Conservation (phyloP, 1,140 invertebrate species). For the Calycopis cecrops region DNA sequence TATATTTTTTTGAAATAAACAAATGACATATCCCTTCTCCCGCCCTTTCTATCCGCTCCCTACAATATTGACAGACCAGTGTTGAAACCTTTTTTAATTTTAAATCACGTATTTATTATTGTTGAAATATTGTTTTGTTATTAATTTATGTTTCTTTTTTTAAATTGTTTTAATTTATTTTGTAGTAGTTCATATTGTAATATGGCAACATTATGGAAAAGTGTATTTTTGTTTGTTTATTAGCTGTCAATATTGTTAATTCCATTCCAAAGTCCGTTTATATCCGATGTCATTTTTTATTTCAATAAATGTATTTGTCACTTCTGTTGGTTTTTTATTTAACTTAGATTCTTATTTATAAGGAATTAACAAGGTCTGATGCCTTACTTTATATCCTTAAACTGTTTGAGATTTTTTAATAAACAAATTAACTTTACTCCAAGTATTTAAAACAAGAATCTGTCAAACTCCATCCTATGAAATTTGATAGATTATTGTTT, state of each 20-base stretch:
- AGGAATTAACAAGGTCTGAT: too few relatives aligned
- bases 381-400: too few relatives aligned
- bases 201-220: slow-evolving; percentile 19
- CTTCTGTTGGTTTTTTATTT: slow-evolving; percentile 45
- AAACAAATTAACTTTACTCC: too few relatives aligned
- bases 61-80: slow-evolving; percentile 73
- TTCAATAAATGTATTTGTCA: slow-evolving; percentile 71
- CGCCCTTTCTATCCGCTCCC: slow-evolving; percentile 23
- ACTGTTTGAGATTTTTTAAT: too few relatives aligned
- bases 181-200: slow-evolving; percentile 46
- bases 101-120: slow-evolving; percentile 66
- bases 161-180: slow-evolving; percentile 70
- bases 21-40: slow-evolving; percentile 55
- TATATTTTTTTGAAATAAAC: slow-evolving; percentile 68
- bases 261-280: slow-evolving; percentile 54
- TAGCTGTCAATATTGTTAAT: slow-evolving; percentile 71
- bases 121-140: slow-evolving; percentile 63
- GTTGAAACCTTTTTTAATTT: slow-evolving; percentile 59
- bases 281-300: slow-evolving; percentile 71
- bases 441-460: too few relatives aligned
- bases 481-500: too few relatives aligned
- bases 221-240: slow-evolving; percentile 54
- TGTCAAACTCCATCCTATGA: too few relatives aligned
- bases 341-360: too few relatives aligned
- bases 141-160: slow-evolving; percentile 58